phyloP scores from a whole-genome alignment of 2,888 invertebrate species.

The Rhingia rostrata region DNA sequence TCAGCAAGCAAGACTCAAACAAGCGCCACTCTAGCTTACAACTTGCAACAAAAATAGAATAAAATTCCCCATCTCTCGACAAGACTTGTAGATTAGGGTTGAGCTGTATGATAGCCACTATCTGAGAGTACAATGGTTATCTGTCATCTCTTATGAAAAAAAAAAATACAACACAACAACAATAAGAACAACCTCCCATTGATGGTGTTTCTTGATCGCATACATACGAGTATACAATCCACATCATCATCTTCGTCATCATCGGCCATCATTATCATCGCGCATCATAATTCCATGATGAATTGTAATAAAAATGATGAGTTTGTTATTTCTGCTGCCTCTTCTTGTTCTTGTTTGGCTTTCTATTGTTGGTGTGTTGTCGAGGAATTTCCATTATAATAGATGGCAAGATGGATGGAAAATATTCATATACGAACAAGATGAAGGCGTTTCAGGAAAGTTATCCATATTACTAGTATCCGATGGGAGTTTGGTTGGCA shows the following conservation, averaged over 20 bases:
- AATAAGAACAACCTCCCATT: constrained; percentile 20
- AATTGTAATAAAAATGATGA: constrained; percentile 69
- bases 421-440: constrained; percentile 37
- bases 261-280: constrained; percentile 64
- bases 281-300: constrained; percentile 67
- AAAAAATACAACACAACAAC: constrained; percentile 13
- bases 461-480: constrained; percentile 6
- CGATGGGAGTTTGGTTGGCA: constrained; percentile 38
- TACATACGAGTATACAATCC: constrained; percentile 44
- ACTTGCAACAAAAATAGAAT: background rate
- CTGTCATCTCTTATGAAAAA: constrained; percentile 64
- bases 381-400: constrained; percentile 32
- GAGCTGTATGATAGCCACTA: constrained; percentile 47
- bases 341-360: constrained; percentile 27
- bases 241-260: constrained; percentile 42
- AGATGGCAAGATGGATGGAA: constrained; percentile 16
- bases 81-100: constrained; percentile 16
- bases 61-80: background rate
- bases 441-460: constrained; percentile 41
- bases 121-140: constrained; percentile 46
- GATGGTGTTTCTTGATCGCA: constrained; percentile 38
- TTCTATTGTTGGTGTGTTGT: constrained; percentile 31
- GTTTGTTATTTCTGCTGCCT: constrained; percentile 30
- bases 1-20: constrained; percentile 48
- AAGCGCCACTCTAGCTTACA: constrained; percentile 38